Evolutionary conservation across 2,888 invertebrate genomes (phyloP).

Genomic region (Lucinisca nassula): DNA sequence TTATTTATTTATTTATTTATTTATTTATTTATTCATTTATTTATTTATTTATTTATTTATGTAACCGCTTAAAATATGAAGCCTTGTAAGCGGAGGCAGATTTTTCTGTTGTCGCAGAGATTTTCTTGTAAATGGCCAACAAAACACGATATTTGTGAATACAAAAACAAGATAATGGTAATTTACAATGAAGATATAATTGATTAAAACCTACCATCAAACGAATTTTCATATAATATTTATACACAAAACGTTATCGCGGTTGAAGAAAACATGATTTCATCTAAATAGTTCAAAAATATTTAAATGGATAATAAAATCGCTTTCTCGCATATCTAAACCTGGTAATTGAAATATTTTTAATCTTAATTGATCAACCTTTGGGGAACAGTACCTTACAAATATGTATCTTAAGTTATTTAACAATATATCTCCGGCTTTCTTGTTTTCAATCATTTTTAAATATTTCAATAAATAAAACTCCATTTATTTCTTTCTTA

Average conservation of each 20-base stretch:
- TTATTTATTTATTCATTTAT: no score
- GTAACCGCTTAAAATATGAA: no score
- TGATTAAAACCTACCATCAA: not conserved
- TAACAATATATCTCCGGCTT: not conserved
- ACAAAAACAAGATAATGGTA: not conserved
- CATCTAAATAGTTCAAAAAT: slow-evolving; percentile 48
- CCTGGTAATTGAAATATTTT: slow-evolving; percentile 28
- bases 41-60: no score
- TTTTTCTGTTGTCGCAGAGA: not conserved
- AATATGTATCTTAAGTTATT: slow-evolving; percentile 13
- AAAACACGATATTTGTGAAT: not conserved
- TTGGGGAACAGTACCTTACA: slow-evolving; percentile 8
- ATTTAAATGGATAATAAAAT: slow-evolving; percentile 64
- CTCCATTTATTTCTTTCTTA: slow-evolving; percentile 34
- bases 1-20: not conserved
- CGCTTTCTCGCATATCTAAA: slow-evolving; percentile 24
- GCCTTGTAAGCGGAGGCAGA: not conserved
- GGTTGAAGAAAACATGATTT: not conserved
- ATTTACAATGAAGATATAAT: not conserved
- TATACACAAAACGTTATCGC: not conserved
- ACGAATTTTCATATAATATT: slow-evolving; percentile 15
- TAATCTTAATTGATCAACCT: slow-evolving; percentile 31
- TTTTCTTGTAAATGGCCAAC: not conserved
- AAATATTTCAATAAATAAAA: slow-evolving; percentile 55
- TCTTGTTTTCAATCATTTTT: slow-evolving; percentile 10